These are phyloP conservation scores for Edolisoma coerulescens DNA, from an alignment of 2,113 vertebrate genomes.

Conservation along the genomic window DNA sequence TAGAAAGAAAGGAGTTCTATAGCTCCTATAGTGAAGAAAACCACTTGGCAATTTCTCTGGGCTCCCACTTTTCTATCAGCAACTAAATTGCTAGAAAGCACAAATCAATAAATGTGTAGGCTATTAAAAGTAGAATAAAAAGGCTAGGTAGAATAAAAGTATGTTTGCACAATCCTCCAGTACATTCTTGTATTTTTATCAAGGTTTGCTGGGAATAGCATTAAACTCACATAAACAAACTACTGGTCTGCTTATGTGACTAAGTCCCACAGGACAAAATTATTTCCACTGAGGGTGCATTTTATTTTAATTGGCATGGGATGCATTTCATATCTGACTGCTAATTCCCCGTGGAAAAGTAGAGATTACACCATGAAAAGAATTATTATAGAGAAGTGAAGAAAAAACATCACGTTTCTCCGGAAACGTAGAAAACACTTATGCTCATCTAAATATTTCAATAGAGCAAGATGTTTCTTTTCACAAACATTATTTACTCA, in stretches of 20 bases:
- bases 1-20: background rate
- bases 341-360: background rate
- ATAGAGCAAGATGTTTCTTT: background rate
- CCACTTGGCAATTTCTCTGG: background rate
- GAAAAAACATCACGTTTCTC: background rate
- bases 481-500: background rate
- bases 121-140: no score
- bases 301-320: conserved; percentile 21
- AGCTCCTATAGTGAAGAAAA: background rate
- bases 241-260: background rate
- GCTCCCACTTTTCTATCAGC: background rate
- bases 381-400: background rate
- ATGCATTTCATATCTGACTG: conserved; percentile 10
- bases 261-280: conserved; percentile 22
- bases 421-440: background rate
- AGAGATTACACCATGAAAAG: background rate
- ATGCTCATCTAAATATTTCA: background rate
- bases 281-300: background rate
- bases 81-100: background rate
- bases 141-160: background rate
- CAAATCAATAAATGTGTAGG: background rate
- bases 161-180: background rate
- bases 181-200: conserved; percentile 22
- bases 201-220: conserved; percentile 19
- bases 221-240: conserved; percentile 25